phyloP scores from a whole-genome alignment of 2,888 invertebrate genomes.

The Leucoptera coffeella region DNA sequence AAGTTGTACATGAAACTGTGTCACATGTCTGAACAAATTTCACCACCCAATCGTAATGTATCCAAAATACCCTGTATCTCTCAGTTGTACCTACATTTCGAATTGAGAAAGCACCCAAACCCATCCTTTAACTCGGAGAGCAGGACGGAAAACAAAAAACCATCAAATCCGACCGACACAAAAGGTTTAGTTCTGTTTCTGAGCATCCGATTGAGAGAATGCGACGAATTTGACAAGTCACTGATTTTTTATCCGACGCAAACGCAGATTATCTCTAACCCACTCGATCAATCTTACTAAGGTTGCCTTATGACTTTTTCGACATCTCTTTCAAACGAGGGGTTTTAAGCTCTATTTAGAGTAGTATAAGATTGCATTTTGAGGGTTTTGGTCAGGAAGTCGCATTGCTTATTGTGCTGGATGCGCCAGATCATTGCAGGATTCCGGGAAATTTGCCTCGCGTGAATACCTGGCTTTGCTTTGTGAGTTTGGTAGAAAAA shows the following conservation, averaged over 20 bases:
- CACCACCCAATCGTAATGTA: too few relatives aligned
- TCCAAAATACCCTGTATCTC: too few relatives aligned
- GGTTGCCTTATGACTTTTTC: too few relatives aligned
- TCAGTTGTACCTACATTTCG: too few relatives aligned
- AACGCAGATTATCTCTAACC: slow-evolving; percentile 46
- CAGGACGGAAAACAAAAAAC: too few relatives aligned
- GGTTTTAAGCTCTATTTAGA: slow-evolving; percentile 9
- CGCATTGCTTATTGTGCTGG: slow-evolving; percentile 19
- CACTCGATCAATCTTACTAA: slow-evolving; percentile 53
- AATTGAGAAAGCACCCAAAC: too few relatives aligned
- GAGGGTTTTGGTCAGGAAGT: slow-evolving; percentile 13
- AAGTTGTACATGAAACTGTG: too few relatives aligned
- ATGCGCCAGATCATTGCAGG: slow-evolving; percentile 47
- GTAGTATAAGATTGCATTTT: slow-evolving; percentile 6
- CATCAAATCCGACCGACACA: too few relatives aligned
- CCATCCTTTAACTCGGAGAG: too few relatives aligned
- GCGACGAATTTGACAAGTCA: slow-evolving; percentile 52
- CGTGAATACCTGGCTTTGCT: slow-evolving; percentile 48
- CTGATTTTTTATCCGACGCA: slow-evolving; percentile 32
- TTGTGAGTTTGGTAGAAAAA: slow-evolving; percentile 8
- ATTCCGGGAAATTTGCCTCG: slow-evolving; percentile 51
- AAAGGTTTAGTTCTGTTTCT: too few relatives aligned
- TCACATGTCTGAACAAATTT: too few relatives aligned
- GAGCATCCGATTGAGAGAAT: slow-evolving; percentile 16
- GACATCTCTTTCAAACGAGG: too few relatives aligned